Percentiles rank a stretch among this genome's conserved stretches.
phyloP scores from a whole-genome alignment of 2,113 vertebrate genomes.

The Antennarius striatus region DNA sequence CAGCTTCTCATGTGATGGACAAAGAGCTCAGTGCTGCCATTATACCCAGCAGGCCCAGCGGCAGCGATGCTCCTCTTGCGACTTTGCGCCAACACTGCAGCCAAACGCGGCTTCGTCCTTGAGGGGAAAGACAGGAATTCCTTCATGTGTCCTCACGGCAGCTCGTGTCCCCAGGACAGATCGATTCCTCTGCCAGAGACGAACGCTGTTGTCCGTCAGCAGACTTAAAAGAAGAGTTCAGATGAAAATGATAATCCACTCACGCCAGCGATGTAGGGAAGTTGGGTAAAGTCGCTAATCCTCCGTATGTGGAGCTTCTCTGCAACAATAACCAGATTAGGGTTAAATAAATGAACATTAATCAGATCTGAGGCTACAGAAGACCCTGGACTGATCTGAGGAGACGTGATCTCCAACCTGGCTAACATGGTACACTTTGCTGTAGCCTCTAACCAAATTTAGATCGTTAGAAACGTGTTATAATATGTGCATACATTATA shows the following conservation, averaged over 20 bases:
- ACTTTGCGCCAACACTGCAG: conserved; percentile 50
- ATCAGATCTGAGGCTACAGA: conserved; percentile 7
- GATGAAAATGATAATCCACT: too few species aligned
- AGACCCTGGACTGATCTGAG: too few species aligned
- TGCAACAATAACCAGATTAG: too few species aligned
- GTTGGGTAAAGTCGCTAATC: too few species aligned
- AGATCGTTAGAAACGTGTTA: too few species aligned
- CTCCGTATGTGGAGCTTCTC: too few species aligned
- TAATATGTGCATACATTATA: too few species aligned
- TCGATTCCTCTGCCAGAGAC: conserved; percentile 16
- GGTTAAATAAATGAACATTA: background rate
- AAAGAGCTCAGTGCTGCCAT: conserved; percentile 15
- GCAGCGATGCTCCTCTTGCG: conserved; percentile 60
- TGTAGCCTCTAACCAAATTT: too few species aligned
- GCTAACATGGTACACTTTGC: too few species aligned
- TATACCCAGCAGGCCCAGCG: conserved; percentile 49
- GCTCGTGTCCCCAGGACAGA: conserved; percentile 26
- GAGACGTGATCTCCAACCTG: too few species aligned
- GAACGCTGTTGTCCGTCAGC: conserved; percentile 7
- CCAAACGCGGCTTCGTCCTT: conserved; percentile 54
- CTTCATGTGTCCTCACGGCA: conserved; percentile 28
- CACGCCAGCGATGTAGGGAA: too few species aligned
- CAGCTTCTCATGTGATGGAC: conserved; percentile 18
- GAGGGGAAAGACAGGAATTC: conserved; percentile 34
- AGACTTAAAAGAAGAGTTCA: background rate